A percentile compares a stretch with the other conserved stretches of the same genome.
Evolutionary conservation across 2,888 invertebrate species (phyloP).

Genomic region (Pammene aurita): DNA sequence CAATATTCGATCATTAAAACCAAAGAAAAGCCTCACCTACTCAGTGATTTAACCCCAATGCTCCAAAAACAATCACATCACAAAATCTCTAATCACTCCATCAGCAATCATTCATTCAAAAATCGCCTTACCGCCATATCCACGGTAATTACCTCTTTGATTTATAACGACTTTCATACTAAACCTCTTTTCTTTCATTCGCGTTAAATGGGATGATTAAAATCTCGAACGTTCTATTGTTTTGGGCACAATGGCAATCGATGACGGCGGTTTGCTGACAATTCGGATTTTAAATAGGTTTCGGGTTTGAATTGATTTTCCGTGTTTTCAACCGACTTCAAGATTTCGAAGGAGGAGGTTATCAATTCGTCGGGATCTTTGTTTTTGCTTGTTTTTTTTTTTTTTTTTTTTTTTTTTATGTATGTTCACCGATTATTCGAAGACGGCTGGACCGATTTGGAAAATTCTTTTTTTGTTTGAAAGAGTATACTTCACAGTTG

Average conservation of each 20-base stretch:
- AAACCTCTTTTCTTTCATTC: slow-evolving; percentile 72
- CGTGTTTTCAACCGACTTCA: too few species aligned
- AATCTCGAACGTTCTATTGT: slow-evolving; percentile 69
- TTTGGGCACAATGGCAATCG: slow-evolving; percentile 71
- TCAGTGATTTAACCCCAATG: background rate
- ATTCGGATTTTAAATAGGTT: slow-evolving; percentile 36
- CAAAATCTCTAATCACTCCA: slow-evolving; percentile 15
- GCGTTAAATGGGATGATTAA: slow-evolving; percentile 50
- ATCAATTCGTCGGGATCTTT: too few species aligned
- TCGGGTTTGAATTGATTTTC: slow-evolving; percentile 27
- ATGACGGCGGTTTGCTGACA: slow-evolving; percentile 49
- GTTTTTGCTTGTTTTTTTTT: too few species aligned
- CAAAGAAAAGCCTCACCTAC: background rate
- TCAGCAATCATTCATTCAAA: slow-evolving; percentile 33
- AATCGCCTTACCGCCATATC: slow-evolving; percentile 39
- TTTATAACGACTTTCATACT: slow-evolving; percentile 70
- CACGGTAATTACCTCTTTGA: slow-evolving; percentile 72
- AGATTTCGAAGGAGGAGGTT: too few species aligned
- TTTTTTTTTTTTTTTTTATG: too few species aligned
- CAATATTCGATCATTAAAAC: background rate
- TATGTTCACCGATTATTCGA: too few species aligned
- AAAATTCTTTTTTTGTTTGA: too few species aligned
- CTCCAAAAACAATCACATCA: slow-evolving; percentile 8
- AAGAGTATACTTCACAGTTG: too few species aligned
- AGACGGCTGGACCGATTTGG: too few species aligned